Percentiles rank a stretch among this genome's conserved stretches.
phyloP scores from a whole-genome alignment of 2,888 invertebrate species.

The Nematopogon swammerdamellus region DNA sequence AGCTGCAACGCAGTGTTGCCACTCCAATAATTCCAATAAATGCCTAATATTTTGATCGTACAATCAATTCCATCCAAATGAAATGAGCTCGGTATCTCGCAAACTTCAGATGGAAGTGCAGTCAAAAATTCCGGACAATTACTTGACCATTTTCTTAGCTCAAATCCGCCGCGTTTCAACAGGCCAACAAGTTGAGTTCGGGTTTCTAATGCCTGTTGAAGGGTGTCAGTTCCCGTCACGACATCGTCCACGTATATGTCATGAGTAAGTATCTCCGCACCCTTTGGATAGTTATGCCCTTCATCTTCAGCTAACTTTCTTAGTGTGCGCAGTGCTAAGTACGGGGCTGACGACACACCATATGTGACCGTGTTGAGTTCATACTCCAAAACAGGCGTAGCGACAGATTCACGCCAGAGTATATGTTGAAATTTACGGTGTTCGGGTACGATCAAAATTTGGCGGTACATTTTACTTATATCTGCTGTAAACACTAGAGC shows the following conservation, averaged over 20 bases:
- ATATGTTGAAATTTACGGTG: constrained; percentile 3
- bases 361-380: constrained; percentile 5
- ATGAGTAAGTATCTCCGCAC: constrained; percentile 1
- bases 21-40: neutral
- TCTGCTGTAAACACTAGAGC: constrained; percentile 13
- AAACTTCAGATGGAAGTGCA: neutral
- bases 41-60: neutral
- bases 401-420: constrained; percentile 2
- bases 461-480: constrained; percentile 5
- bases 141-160: neutral
- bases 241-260: neutral
- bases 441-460: constrained; percentile 1
- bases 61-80: neutral
- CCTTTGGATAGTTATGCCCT: neutral
- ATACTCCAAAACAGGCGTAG: constrained; percentile 2
- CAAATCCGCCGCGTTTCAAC: neutral
- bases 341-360: constrained; percentile 3
- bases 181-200: neutral
- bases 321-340: constrained; percentile 3
- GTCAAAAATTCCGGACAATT: neutral
- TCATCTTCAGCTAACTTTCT: constrained; percentile 4
- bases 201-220: neutral
- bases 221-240: neutral
- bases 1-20: too few relatives aligned
- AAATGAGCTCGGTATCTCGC: neutral